Percentiles rank a stretch among this genome's conserved stretches.
phyloP scores from a whole-genome alignment of 2,797 vertebrate species.

The Cynopterus sphinx region DNA sequence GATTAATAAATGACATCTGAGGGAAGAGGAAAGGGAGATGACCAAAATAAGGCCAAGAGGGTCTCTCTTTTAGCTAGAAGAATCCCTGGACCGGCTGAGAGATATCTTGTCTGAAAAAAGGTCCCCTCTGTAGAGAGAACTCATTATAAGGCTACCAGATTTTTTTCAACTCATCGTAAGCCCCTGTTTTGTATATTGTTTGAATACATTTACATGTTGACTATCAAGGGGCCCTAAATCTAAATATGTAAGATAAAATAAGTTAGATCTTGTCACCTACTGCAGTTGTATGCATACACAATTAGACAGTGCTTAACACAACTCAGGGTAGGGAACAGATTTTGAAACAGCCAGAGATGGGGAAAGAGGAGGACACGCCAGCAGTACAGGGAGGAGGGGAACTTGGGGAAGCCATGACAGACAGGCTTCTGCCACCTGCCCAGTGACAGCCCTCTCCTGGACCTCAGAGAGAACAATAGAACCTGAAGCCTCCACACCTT shows the following conservation, averaged over 20 bases:
- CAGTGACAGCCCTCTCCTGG: background rate
- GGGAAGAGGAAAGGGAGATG: background rate
- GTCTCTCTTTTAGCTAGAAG: background rate
- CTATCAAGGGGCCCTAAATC: constrained; percentile 42
- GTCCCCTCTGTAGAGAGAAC: background rate
- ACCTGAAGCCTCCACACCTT: background rate
- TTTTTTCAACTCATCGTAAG: constrained; percentile 43
- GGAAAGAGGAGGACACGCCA: background rate
- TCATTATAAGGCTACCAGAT: constrained; percentile 48
- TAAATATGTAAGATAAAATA: constrained; percentile 57
- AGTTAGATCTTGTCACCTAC: constrained; percentile 44
- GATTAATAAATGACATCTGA: background rate
- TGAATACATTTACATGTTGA: constrained; percentile 72
- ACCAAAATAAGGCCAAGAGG: background rate
- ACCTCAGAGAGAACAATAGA: background rate
- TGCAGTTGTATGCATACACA: background rate
- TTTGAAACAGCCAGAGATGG: constrained; percentile 32
- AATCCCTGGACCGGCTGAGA: background rate
- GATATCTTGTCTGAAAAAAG: background rate
- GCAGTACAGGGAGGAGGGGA: background rate
- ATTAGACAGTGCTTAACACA: background rate
- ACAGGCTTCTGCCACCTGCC: background rate
- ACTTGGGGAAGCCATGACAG: background rate
- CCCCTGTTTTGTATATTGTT: constrained; percentile 67
- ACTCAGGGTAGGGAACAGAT: constrained; percentile 28